These are phyloP conservation scores for Julus scanicus DNA, from an alignment of 2,888 invertebrate genomes.

Conservation along the genomic window DNA sequence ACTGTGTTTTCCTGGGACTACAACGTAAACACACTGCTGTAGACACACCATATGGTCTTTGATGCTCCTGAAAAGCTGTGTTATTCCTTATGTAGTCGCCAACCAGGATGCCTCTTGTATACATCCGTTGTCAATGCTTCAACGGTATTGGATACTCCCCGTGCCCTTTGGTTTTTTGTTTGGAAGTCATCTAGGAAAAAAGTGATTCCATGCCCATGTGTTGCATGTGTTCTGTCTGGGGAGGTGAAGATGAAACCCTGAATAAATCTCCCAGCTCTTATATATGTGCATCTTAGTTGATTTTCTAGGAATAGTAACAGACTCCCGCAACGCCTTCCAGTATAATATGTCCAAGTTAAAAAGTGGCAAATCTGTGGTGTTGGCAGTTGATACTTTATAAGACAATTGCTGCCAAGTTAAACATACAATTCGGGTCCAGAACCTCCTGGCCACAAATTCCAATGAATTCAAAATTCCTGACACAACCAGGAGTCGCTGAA, in stretches of 20 bases:
- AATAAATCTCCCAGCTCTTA: background rate
- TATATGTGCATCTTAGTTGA: background rate
- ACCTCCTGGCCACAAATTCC: too few relatives aligned
- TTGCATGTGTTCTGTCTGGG: background rate
- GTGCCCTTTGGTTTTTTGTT: background rate
- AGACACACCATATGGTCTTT: constrained; percentile 41
- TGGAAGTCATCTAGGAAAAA: background rate
- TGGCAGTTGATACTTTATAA: background rate
- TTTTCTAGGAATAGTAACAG: constrained; percentile 28
- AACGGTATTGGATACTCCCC: background rate
- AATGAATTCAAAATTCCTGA: too few relatives aligned
- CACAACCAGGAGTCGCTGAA: too few relatives aligned
- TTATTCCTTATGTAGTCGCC: constrained; percentile 13
- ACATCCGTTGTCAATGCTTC: background rate
- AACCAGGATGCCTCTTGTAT: background rate
- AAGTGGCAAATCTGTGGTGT: background rate
- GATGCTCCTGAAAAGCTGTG: background rate
- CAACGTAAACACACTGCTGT: background rate
- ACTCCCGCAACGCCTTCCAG: background rate
- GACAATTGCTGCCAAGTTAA: background rate
- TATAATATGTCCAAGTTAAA: background rate
- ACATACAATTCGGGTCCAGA: background rate
- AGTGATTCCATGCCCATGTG: constrained; percentile 5
- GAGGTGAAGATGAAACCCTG: background rate
- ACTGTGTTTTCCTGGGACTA: background rate